Base-by-base conservation (phyloP, 2,888 invertebrate species). In the Drosophila buzzatii region DNA sequence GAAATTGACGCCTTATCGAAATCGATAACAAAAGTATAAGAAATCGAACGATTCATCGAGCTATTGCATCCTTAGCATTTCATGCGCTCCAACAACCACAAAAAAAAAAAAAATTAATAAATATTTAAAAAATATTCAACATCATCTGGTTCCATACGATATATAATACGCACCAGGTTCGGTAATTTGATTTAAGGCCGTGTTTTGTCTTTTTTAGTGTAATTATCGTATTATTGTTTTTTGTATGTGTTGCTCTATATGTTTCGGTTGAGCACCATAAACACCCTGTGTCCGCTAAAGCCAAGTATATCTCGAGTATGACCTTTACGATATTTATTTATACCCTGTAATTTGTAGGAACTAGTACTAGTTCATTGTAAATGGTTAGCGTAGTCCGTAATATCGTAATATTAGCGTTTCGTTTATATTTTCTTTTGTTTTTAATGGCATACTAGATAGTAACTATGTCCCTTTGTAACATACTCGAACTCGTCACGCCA, bases 91-190 rank as follows among this genome's bases (percentile, higher is more conserved):
- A 79, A 76, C 67, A 76, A 68, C 73, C 68, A 75, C 64, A 69
- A 81, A 52, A 37, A 52, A 67, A 81, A 52, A 37, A 52, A 14
- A 58, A 49, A 64, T 27, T 45, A 67, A 56, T 65, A 65, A 35
- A 61, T 61, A 44, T 65, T 61, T 51, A 44, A 66, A 58, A 73
- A 71, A 60, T 72, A 72, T 79, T 81, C 86, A 83, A 75, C 84
- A 84, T 84, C 84, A 84, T 84, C 83, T 79, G 82, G 85, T 82
- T 85, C 85, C 82, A 82, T 80, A 76, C 73, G 74, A 74, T 70
- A 63, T 74, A 68, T 53, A 39, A 31, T 33, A 20, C 57, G 87
- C 87, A 85, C 82, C 87, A 85, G 85, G 85, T 85, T 85, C 87
- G 87, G 72, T 85, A 85, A 78, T 66, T 82, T 84, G 65, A 73